Evolutionary conservation across 1,140 invertebrate species (phyloP), one percentile per base, ranked within the genome.

Genomic region (Drosophila willistoni): DNA sequence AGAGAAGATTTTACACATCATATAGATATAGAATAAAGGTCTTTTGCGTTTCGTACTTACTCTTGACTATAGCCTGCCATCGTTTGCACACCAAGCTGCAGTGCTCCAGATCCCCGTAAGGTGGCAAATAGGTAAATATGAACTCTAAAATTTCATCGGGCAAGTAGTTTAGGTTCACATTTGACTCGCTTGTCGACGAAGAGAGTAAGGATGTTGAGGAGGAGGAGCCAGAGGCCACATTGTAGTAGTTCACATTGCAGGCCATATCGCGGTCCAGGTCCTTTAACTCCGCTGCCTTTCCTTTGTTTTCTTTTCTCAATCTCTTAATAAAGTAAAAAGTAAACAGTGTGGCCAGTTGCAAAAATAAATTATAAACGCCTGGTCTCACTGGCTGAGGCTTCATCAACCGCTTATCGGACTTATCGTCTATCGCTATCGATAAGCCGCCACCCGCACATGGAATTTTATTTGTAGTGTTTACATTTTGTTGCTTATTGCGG

Each of bases 91-190:
- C 97, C 74, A 95, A 92, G 93, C 95, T 96, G 91, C 97, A 97
- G 86, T 95, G 94, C 92, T 97, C 95, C 65, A 98, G 93, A 94
- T 98, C 97, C 92, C 95, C 95, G 89, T 99, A 99, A 14, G 97
- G 97, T 68, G 97, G 96, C 77, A 99, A 93, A 90, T 97, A 94
- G 73, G 95, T 95, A 68, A 99, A 94, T 90, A 99, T 98, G 91
- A 97, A 98, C 92, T 98, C 98, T 63, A 99, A 93, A 56, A 99
- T 95, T 94, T 98, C 97, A 92, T 98, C 97, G 7, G 98, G 98
- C 68, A 99, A 93, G 91, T 95, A 94, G 55, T 90, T 87, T 1
- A 90, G 62, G 14, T 70, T 80, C 10, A 84, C 17, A 62, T 41
- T 62, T 34, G 60, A 36, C 19, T 54, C 33, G 25, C 41, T 64